phyloP scores from a whole-genome alignment of 2,113 vertebrate genomes.

The Ammodytes marinus region DNA sequence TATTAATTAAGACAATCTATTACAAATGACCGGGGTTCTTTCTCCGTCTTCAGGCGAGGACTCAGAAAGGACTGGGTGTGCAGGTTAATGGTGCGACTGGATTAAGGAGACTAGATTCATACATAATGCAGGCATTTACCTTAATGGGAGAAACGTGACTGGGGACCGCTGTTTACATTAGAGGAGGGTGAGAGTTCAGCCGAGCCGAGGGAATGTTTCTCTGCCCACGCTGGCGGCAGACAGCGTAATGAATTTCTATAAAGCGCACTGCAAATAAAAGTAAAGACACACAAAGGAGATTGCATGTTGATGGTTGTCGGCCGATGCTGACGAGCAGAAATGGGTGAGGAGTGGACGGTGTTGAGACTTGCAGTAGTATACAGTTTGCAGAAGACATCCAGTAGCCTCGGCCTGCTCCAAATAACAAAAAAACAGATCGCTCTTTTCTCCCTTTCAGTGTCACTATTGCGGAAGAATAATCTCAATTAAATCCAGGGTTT shows the following conservation, averaged over 20 bases:
- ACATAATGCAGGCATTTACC: conserved; percentile 73
- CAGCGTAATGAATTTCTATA: conserved; percentile 82
- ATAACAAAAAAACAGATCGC: background rate
- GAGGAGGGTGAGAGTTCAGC: conserved; percentile 78
- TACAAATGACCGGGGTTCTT: conserved; percentile 47
- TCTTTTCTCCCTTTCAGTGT: conserved; percentile 1
- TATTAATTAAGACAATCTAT: conserved; percentile 55
- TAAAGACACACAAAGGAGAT: conserved; percentile 81
- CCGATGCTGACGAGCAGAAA: conserved; percentile 75
- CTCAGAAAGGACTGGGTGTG: conserved; percentile 36
- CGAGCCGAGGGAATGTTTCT: conserved; percentile 77
- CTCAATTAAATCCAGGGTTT: conserved; percentile 33
- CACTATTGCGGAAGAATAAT: conserved; percentile 31
- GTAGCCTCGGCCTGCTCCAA: background rate
- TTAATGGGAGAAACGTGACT: conserved; percentile 81
- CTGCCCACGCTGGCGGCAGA: conserved; percentile 80
- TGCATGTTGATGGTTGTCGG: conserved; percentile 75
- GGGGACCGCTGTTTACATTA: conserved; percentile 78
- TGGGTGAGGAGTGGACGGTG: conserved; percentile 52
- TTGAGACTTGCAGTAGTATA: conserved; percentile 71
- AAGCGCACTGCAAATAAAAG: conserved; percentile 80
- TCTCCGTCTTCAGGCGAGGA: conserved; percentile 28
- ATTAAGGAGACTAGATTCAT: conserved; percentile 68
- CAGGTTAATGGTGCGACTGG: conserved; percentile 67
- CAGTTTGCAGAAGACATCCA: conserved; percentile 59